Evolutionary conservation across 2,797 vertebrate species (phyloP).

Genomic region (Erpetoichthys calabaricus): DNA sequence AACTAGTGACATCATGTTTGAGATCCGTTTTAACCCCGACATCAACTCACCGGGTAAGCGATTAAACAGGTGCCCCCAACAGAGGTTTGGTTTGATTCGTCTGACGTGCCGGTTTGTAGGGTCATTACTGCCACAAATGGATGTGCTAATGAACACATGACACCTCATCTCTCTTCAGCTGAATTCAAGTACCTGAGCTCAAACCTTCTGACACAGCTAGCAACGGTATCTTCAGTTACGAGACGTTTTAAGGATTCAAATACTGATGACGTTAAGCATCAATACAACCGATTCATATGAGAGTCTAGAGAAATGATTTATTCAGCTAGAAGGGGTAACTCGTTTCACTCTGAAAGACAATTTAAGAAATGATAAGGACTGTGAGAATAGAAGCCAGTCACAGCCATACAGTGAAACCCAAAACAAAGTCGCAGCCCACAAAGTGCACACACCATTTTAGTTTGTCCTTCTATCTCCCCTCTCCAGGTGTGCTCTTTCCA

Average conservation of each 20-base stretch:
- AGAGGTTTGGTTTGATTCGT: not conserved
- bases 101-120: not conserved
- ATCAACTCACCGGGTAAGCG: slow-evolving; percentile 50
- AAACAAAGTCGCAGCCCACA: too few relatives aligned
- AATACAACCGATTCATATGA: too few relatives aligned
- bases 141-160: not conserved
- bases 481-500: slow-evolving; percentile 49
- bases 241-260: not conserved
- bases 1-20: slow-evolving; percentile 57
- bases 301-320: too few relatives aligned
- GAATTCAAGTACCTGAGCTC: not conserved
- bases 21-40: slow-evolving; percentile 63
- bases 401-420: too few relatives aligned
- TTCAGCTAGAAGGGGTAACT: too few relatives aligned
- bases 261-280: too few relatives aligned
- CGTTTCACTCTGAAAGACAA: too few relatives aligned
- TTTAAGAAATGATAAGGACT: too few relatives aligned
- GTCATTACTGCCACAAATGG: not conserved
- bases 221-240: not conserved
- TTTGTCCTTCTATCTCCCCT: not conserved
- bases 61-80: too few relatives aligned
- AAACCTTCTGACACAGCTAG: not conserved
- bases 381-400: too few relatives aligned
- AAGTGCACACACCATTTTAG: too few relatives aligned
- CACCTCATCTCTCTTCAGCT: not conserved